Conservation (phyloP, 1,140 invertebrate species). For the Daktulosphaira vitifoliae region DNA sequence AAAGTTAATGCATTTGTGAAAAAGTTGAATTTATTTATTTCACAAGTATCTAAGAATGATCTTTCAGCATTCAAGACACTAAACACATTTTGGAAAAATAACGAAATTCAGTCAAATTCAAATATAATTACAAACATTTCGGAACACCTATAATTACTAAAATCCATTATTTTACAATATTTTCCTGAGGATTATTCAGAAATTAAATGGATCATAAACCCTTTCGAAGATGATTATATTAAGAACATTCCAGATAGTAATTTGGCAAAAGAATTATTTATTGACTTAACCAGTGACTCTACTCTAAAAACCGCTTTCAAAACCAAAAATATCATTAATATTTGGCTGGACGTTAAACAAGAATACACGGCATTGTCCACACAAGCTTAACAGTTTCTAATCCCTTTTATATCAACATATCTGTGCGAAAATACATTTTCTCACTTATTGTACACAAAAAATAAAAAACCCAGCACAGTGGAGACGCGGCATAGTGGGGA, state of each 20-base stretch:
- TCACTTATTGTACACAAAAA: background rate
- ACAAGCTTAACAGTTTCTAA: background rate
- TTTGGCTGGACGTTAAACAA: background rate
- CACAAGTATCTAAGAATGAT: conserved; percentile 4
- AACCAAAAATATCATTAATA: background rate
- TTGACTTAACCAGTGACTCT: background rate
- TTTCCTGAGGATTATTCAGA: background rate
- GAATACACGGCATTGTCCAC: background rate
- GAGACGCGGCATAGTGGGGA: too few relatives aligned
- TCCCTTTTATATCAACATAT: conserved; percentile 10
- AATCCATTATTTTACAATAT: background rate
- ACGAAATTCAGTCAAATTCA: background rate
- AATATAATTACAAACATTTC: background rate
- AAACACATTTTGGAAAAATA: background rate
- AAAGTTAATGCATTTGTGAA: too few relatives aligned
- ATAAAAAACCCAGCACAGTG: too few relatives aligned
- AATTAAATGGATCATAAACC: conserved; percentile 1
- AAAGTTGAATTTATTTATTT: conserved; percentile 2
- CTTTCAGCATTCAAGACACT: background rate
- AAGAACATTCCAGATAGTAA: background rate
- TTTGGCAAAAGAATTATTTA: background rate
- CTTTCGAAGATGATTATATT: background rate
- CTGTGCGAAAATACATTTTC: conserved; percentile 22
- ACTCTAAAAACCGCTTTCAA: background rate
- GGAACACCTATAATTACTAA: background rate